A percentile compares a stretch with the other conserved stretches of the same genome.
These are phyloP conservation scores for Leptothorax acervorum DNA, from an alignment of 2,888 invertebrate species.

Conservation along the genomic window DNA sequence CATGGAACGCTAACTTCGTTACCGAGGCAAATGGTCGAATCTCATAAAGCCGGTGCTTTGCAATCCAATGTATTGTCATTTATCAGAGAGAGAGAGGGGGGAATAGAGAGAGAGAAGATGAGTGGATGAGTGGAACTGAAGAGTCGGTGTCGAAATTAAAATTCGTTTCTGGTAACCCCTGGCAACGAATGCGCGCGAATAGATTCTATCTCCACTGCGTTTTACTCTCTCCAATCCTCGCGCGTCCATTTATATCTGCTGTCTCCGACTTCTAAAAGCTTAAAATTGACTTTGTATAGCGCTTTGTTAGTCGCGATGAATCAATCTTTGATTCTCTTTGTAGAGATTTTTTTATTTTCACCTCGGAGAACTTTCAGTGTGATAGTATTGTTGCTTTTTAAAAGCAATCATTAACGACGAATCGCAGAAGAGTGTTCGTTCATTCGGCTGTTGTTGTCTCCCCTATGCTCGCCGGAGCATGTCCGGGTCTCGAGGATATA, in stretches of 20 bases:
- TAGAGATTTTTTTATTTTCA: slow-evolving; percentile 13
- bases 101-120: too few species aligned
- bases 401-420: slow-evolving; percentile 55
- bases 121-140: not conserved
- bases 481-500: slow-evolving; percentile 48
- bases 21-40: slow-evolving; percentile 22
- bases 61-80: slow-evolving; percentile 66
- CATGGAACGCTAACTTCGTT: slow-evolving; percentile 27
- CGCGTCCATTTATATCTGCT: slow-evolving; percentile 36
- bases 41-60: slow-evolving; percentile 55
- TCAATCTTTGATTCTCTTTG: slow-evolving; percentile 13
- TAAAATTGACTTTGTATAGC: slow-evolving; percentile 34
- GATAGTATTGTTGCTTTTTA: slow-evolving; percentile 56
- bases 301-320: not conserved
- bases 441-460: slow-evolving; percentile 60
- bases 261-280: slow-evolving; percentile 40
- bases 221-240: not conserved
- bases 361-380: slow-evolving; percentile 46
- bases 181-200: slow-evolving; percentile 20
- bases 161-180: slow-evolving; percentile 43
- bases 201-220: slow-evolving; percentile 40
- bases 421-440: slow-evolving; percentile 69
- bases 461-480: not conserved
- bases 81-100: slow-evolving; percentile 45
- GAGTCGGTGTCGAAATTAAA: slow-evolving; percentile 63